Evolutionary conservation across 2,113 vertebrate species (phyloP).

Genomic region (Aplodontia rufa): DNA sequence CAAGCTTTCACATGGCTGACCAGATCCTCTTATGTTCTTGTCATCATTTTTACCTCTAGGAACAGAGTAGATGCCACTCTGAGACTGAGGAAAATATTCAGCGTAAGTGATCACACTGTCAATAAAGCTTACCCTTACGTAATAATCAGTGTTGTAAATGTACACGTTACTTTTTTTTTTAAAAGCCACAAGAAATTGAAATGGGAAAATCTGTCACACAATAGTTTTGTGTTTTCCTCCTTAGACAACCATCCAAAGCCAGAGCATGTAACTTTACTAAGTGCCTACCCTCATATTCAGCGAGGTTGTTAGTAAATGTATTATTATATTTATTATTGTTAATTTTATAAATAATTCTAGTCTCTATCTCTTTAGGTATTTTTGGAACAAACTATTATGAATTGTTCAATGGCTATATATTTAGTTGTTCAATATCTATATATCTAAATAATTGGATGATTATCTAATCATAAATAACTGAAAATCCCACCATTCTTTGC

Average conservation of each 20-base stretch:
- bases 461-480: background rate
- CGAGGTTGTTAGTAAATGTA: no score
- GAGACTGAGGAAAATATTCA: conserved; percentile 9
- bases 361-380: background rate
- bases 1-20: background rate
- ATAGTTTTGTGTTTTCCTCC: background rate
- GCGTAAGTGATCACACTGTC: background rate
- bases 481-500: background rate
- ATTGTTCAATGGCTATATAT: background rate
- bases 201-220: background rate
- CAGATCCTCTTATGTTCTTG: background rate
- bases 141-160: background rate
- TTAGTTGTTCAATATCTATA: background rate
- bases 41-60: background rate
- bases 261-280: background rate
- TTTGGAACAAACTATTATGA: background rate
- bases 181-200: background rate
- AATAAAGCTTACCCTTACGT: conserved; percentile 11
- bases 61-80: conserved; percentile 8
- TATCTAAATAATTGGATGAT: background rate
- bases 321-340: background rate
- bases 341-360: background rate
- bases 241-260: background rate
- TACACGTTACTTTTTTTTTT: background rate
- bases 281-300: background rate